Percentiles rank a stretch among this genome's conserved stretches.
These are phyloP conservation scores for Zelostemma sp. DNA, from an alignment of 1,140 invertebrate genomes.

Conservation along the genomic window DNA sequence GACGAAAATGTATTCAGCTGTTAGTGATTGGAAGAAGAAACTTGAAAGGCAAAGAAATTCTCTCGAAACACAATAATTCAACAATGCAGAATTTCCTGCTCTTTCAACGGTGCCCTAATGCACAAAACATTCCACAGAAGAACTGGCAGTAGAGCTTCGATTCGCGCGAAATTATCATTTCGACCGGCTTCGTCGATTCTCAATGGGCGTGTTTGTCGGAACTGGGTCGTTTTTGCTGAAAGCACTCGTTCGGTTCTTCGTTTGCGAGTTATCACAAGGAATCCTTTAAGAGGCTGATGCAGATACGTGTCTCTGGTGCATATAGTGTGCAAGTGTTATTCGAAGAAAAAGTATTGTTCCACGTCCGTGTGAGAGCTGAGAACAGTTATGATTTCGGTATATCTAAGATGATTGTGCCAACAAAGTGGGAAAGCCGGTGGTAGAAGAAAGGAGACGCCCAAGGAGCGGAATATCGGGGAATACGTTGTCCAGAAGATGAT, in stretches of 20 bases:
- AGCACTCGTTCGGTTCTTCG: not conserved
- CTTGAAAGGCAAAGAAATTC: too few relatives aligned
- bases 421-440: slow-evolving; percentile 2
- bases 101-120: too few relatives aligned
- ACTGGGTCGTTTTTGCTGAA: slow-evolving; percentile 1
- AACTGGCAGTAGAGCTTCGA: not conserved
- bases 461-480: not conserved
- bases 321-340: slow-evolving; percentile 36
- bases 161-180: not conserved
- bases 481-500: slow-evolving; percentile 5
- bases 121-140: too few relatives aligned
- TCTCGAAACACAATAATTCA: too few relatives aligned
- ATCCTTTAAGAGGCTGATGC: slow-evolving; percentile 20
- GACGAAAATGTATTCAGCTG: too few relatives aligned
- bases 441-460: slow-evolving; percentile 1
- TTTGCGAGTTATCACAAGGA: not conserved
- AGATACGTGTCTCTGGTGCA: slow-evolving; percentile 24
- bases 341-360: slow-evolving; percentile 19
- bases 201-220: not conserved
- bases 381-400: slow-evolving; percentile 16
- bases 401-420: slow-evolving; percentile 2
- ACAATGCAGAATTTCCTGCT: too few relatives aligned
- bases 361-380: not conserved
- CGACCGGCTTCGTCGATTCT: slow-evolving; percentile 1
- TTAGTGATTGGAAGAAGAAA: too few relatives aligned